Evolutionary conservation across 2,888 invertebrate genomes (phyloP).

Genomic region (Agrotis clavis): DNA sequence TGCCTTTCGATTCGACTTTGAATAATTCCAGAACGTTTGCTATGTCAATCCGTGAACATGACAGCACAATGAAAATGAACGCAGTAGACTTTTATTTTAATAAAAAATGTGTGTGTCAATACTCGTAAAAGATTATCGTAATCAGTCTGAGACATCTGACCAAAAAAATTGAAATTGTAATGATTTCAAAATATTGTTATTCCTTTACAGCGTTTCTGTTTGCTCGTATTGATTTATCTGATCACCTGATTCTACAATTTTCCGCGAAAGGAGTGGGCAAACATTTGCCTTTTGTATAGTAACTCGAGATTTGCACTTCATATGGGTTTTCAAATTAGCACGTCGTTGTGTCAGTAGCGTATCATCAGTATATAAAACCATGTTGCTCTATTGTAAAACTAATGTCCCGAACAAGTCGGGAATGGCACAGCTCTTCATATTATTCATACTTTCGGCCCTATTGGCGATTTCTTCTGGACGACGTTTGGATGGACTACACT

Average conservation of each 20-base stretch:
- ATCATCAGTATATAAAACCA: slow-evolving; percentile 61
- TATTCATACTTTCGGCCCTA: slow-evolving; percentile 70
- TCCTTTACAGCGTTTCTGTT: slow-evolving; percentile 5
- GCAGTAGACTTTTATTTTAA: neutral
- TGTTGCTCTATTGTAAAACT: slow-evolving; percentile 45
- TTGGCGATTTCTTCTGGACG: slow-evolving; percentile 65
- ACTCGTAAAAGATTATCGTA: neutral
- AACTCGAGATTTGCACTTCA: slow-evolving; percentile 36
- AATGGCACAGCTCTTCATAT: slow-evolving; percentile 75
- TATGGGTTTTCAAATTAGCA: slow-evolving; percentile 52
- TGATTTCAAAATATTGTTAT: slow-evolving; percentile 10
- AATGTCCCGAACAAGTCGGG: slow-evolving; percentile 57
- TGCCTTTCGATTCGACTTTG: slow-evolving; percentile 3
- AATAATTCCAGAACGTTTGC: slow-evolving; percentile 42
- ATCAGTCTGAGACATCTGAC: neutral
- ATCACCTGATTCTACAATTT: slow-evolving; percentile 35
- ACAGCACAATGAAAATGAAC: neutral
- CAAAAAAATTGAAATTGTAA: neutral
- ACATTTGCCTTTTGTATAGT: slow-evolving; percentile 51
- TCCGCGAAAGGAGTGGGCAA: slow-evolving; percentile 30
- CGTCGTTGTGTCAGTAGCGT: slow-evolving; percentile 34
- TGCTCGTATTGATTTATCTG: neutral
- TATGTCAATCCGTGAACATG: slow-evolving; percentile 24
- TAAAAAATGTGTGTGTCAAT: neutral
- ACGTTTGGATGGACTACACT: slow-evolving; percentile 72